These are phyloP conservation scores for Ceratosolen solmsi DNA, from an alignment of 1,140 invertebrate species.

Conservation along the genomic window DNA sequence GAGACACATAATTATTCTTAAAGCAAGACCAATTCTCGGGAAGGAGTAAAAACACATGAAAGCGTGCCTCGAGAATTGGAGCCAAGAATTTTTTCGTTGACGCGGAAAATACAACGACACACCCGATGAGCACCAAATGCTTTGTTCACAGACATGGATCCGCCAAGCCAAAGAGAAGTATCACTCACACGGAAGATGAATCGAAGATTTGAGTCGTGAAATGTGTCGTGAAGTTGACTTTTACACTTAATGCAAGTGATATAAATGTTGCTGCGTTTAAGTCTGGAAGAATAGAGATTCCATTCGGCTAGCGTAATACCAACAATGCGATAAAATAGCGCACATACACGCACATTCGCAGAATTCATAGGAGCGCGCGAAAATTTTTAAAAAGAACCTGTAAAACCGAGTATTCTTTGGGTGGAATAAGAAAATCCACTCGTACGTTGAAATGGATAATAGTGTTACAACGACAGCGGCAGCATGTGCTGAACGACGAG, in stretches of 20 bases:
- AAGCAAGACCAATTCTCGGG: not conserved
- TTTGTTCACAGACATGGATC: conserved; percentile 26
- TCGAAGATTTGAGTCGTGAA: conserved; percentile 23
- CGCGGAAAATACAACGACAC: conserved; percentile 25
- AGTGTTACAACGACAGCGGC: too few species aligned
- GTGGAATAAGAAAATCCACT: not conserved
- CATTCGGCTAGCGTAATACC: too few species aligned
- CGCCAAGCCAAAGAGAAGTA: not conserved
- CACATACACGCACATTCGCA: not conserved
- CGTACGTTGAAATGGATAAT: too few species aligned
- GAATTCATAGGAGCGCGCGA: not conserved
- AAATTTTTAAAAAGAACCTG: too few species aligned
- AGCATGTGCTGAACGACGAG: too few species aligned
- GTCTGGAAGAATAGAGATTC: conserved; percentile 31
- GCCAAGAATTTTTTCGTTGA: conserved; percentile 40
- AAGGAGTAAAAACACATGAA: not conserved
- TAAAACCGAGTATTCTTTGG: not conserved
- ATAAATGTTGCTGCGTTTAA: conserved; percentile 5
- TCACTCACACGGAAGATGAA: conserved; percentile 35
- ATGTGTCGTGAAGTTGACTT: conserved; percentile 34
- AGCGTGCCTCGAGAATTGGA: not conserved
- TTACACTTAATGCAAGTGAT: not conserved
- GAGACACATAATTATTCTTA: conserved; percentile 23
- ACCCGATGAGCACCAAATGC: not conserved
- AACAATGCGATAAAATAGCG: not conserved